Evolutionary conservation across 2,113 vertebrate species (phyloP).

Genomic region (Brevimyrus niger): DNA sequence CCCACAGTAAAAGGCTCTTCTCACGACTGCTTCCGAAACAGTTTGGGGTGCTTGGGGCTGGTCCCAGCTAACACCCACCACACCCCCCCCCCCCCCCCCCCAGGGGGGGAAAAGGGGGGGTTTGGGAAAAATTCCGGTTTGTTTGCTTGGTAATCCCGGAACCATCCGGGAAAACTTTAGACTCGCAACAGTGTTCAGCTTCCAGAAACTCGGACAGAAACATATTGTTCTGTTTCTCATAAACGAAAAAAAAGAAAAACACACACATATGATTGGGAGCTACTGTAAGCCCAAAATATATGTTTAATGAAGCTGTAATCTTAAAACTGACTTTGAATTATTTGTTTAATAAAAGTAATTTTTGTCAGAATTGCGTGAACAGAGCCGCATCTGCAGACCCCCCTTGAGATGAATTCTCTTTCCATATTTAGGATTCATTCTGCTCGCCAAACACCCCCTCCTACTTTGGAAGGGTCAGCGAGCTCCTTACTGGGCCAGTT

Average conservation of each 20-base stretch:
- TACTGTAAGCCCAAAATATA: slow-evolving; percentile 4
- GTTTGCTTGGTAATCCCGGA: neutral
- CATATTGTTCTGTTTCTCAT: neutral
- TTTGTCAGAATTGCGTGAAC: slow-evolving; percentile 25
- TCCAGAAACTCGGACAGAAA: neutral
- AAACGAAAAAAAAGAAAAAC: neutral
- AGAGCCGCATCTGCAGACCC: slow-evolving; percentile 53
- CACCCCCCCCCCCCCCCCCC: neutral
- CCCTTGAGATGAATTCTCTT: slow-evolving; percentile 49
- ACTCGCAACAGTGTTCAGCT: neutral
- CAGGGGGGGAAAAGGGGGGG: no score
- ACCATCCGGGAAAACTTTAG: neutral
- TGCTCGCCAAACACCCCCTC: slow-evolving; percentile 4
- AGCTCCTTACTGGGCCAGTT: slow-evolving; percentile 40
- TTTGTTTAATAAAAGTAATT: slow-evolving; percentile 36
- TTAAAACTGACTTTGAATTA: slow-evolving; percentile 16
- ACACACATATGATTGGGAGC: neutral
- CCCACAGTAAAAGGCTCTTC: neutral
- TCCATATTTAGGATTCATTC: slow-evolving; percentile 45
- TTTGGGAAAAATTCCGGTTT: neutral
- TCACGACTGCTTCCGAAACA: neutral
- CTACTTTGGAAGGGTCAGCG: slow-evolving; percentile 15
- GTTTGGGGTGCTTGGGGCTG: neutral
- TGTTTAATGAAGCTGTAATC: slow-evolving; percentile 14
- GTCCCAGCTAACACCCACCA: neutral